Conservation (phyloP, 2,888 invertebrate species). For the Choreutis nemorana region DNA sequence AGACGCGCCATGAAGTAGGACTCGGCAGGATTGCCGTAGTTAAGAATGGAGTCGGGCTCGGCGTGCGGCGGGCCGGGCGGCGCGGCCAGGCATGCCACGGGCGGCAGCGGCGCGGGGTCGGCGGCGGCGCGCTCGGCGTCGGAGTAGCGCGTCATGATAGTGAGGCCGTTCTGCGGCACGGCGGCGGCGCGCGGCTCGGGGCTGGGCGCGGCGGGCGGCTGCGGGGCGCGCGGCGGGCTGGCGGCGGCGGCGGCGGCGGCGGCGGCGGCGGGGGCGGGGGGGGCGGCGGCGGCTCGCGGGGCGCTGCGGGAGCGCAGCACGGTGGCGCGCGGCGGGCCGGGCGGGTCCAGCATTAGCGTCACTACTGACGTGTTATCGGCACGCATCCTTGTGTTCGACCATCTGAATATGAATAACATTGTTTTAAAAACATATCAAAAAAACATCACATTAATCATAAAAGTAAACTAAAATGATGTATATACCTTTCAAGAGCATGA, state of each 20-base stretch:
- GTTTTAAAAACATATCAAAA: not conserved
- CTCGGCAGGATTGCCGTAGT: slow-evolving; percentile 56
- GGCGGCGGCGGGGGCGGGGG: slow-evolving; percentile 9
- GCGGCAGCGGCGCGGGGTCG: slow-evolving; percentile 30
- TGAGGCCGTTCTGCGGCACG: slow-evolving; percentile 50
- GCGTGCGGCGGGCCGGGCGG: slow-evolving; percentile 21
- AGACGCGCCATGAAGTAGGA: slow-evolving; percentile 57
- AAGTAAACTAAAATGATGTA: not conserved
- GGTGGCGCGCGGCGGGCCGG: slow-evolving; percentile 78
- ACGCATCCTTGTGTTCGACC: slow-evolving; percentile 85
- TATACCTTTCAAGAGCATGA: slow-evolving; percentile 72
- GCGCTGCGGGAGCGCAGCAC: slow-evolving; percentile 55
- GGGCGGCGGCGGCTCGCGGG: slow-evolving; percentile 17
- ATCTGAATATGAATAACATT: slow-evolving; percentile 45
- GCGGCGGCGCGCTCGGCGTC: slow-evolving; percentile 33
- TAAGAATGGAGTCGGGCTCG: slow-evolving; percentile 28
- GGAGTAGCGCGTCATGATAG: slow-evolving; percentile 57
- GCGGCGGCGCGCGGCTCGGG: slow-evolving; percentile 14
- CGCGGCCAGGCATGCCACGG: slow-evolving; percentile 38
- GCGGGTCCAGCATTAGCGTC: slow-evolving; percentile 88
- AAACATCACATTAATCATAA: not conserved
- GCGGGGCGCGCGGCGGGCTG: slow-evolving; percentile 12
- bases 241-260: not conserved
- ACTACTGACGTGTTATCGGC: slow-evolving; percentile 98
- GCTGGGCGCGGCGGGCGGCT: slow-evolving; percentile 15